A percentile compares a stretch with the other conserved stretches of the same genome.
These are phyloP conservation scores for Leptopilina myrica DNA, from an alignment of 2,888 invertebrate species.

Conservation along the genomic window DNA sequence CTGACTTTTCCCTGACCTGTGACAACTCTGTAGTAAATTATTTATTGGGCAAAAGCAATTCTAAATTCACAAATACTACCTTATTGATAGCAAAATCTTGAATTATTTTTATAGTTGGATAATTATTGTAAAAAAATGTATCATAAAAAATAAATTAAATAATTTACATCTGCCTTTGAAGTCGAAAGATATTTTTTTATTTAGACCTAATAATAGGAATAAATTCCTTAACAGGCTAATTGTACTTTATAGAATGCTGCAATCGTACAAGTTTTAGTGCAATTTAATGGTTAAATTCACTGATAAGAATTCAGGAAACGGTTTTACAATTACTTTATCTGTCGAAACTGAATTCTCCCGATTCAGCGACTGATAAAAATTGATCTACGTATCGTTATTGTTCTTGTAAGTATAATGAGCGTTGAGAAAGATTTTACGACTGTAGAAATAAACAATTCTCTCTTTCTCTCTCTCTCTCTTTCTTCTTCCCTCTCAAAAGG, in stretches of 20 bases:
- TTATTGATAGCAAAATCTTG: no score
- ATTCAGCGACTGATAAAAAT: slow-evolving; percentile 11
- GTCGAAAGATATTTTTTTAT: no score
- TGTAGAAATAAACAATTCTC: background rate
- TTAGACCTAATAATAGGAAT: no score
- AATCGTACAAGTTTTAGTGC: no score
- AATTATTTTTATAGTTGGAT: no score
- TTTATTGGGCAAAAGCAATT: no score
- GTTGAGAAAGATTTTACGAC: slow-evolving; percentile 2
- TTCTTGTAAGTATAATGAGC: slow-evolving; percentile 32
- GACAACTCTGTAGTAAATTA: no score
- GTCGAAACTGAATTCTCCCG: background rate
- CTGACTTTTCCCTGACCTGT: no score
- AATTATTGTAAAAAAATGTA: no score
- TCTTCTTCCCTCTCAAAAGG: background rate
- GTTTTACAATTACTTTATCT: background rate
- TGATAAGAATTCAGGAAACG: slow-evolving; percentile 32
- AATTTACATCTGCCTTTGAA: no score
- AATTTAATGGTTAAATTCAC: slow-evolving; percentile 14
- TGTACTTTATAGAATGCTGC: background rate
- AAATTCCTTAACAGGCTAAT: background rate
- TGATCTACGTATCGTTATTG: slow-evolving; percentile 29
- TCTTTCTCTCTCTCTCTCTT: background rate
- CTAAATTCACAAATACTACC: no score
- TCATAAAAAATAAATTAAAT: no score